Base-by-base conservation (phyloP, 2,113 vertebrate species). In the Petroica traversi region DNA sequence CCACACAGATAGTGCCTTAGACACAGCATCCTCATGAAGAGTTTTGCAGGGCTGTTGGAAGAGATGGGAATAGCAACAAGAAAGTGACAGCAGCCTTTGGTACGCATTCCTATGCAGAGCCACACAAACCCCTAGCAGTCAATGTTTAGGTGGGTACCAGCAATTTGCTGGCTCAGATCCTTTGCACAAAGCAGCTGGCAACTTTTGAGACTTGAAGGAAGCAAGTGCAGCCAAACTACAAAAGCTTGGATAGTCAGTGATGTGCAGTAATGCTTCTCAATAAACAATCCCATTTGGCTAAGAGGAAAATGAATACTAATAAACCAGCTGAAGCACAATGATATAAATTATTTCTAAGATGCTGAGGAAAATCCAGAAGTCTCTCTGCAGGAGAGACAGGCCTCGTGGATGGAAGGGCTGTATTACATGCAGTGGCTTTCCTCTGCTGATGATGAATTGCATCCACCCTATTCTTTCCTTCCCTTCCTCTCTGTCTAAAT, bases 261-360 rank as follows among this genome's bases (percentile, higher is more conserved):
- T 72, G 17, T 19, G 49, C 76, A 58, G 62, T 54, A 76, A 89
- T 73, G 57, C 80, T 88, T 95, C 66, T 69, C 69, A 82, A 79
- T 89, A 94, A 94, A 94, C 77, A 89, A 79, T 54, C 58, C 69
- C 45, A 51, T 88, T 95, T 76, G 69, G 74, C 81, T 85, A 89
- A 79, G 55, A 54, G 45, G 80, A 91, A 95, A 92, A 84, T 12
- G 12, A 91, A 95, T 66, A 84, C 69, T 87, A 89, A 89, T 55
- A 91, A 91, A 92, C 40, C 29, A 82, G 49, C 25, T 61, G 74
- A 92, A 91, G 38, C 45, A 73, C 74, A 96, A 28, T 48, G 77
- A 76, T 46, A 71, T 72, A 78, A 83, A 57, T 93, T 7, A 94
- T 91, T 95, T 93, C 62, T 45, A 93, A 78, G 79, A 58, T 72